A percentile compares a stretch with the other conserved stretches of the same genome.
These are phyloP conservation scores for Dicycla oo DNA, from an alignment of 2,888 invertebrate species.

Conservation along the genomic window DNA sequence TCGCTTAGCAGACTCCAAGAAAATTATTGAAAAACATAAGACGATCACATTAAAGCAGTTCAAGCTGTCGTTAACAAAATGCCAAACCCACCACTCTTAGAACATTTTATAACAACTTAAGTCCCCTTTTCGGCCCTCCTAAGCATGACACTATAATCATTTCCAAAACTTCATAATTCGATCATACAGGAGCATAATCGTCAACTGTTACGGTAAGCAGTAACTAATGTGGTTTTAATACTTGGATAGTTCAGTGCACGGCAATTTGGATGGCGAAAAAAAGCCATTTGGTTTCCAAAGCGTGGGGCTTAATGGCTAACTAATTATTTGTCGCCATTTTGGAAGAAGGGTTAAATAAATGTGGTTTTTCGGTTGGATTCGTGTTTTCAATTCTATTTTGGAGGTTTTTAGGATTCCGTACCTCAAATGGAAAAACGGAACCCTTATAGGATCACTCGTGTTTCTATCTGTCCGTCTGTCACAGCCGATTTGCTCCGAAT, in stretches of 20 bases:
- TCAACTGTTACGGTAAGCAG: constrained; percentile 72
- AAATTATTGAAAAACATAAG: not conserved
- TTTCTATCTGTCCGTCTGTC: no score
- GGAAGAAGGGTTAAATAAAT: constrained; percentile 66
- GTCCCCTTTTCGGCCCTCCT: constrained; percentile 1
- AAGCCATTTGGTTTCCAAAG: constrained; percentile 78
- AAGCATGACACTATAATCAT: constrained; percentile 51
- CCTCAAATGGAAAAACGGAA: no score
- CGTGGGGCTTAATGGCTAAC: constrained; percentile 84
- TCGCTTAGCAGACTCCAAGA: no score
- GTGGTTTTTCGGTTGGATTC: constrained; percentile 21
- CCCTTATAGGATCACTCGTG: no score
- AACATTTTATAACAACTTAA: constrained; percentile 41
- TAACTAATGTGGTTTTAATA: constrained; percentile 88
- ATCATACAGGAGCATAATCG: constrained; percentile 75
- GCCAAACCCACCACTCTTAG: not conserved
- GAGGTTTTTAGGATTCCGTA: no score
- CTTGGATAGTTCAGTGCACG: constrained; percentile 68
- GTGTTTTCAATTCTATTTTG: constrained; percentile 45
- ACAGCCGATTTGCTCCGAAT: no score
- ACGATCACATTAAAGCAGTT: not conserved
- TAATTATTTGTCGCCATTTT: constrained; percentile 79
- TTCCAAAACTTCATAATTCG: constrained; percentile 60
- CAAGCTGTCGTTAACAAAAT: constrained; percentile 19
- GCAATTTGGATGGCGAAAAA: constrained; percentile 84